Conservation (phyloP, 2,888 invertebrate genomes). For the Candidula unifasciata region DNA sequence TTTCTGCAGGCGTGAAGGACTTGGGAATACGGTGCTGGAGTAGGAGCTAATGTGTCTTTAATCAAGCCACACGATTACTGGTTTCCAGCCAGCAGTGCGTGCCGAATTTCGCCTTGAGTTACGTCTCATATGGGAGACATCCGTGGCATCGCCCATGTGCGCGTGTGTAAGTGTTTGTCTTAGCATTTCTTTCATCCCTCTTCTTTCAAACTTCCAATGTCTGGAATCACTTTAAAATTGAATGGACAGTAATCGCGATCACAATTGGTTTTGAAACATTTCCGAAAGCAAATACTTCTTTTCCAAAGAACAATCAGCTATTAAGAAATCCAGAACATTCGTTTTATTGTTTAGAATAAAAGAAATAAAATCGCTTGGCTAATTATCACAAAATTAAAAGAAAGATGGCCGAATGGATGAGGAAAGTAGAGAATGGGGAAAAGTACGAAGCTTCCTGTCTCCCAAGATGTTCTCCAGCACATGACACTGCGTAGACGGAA, state of each 20-base stretch:
- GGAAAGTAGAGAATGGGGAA: background rate
- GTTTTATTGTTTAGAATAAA: background rate
- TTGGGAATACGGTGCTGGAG: background rate
- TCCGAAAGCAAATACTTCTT: conserved; percentile 37
- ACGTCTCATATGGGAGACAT: background rate
- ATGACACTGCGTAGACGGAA: conserved; percentile 38
- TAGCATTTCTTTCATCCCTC: conserved; percentile 19
- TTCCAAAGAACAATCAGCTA: conserved; percentile 28
- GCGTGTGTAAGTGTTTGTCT: conserved; percentile 32
- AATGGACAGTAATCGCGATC: conserved; percentile 33
- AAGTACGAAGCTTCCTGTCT: conserved; percentile 25
- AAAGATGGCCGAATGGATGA: conserved; percentile 1
- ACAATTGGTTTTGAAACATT: conserved; percentile 40
- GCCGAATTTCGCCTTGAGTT: conserved; percentile 16
- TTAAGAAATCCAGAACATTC: conserved; percentile 22
- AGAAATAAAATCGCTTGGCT: background rate
- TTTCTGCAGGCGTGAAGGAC: background rate
- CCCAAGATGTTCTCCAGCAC: conserved; percentile 1
- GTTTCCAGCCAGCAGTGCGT: background rate
- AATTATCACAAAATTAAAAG: conserved; percentile 22
- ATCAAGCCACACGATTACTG: conserved; percentile 15
- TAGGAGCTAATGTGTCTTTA: conserved; percentile 1
- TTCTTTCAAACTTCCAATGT: background rate
- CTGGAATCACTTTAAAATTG: conserved; percentile 34
- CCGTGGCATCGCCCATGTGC: conserved; percentile 22